These are phyloP conservation scores for Diadumene lineata DNA, from an alignment of 92 coral and sea anemone genomes.

Conservation along the genomic window DNA sequence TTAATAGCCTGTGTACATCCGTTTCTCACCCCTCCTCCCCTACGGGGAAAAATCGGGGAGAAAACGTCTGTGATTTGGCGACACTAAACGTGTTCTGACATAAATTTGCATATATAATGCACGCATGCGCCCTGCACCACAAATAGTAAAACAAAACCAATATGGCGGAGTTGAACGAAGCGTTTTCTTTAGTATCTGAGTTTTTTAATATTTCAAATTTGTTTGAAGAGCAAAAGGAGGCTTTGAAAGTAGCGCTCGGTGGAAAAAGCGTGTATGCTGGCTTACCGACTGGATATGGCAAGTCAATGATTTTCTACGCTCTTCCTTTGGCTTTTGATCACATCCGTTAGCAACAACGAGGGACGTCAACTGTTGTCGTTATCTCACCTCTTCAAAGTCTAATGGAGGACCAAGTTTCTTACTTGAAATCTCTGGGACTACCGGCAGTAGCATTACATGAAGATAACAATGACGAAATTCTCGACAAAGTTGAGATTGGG, in stretches of 20 bases:
- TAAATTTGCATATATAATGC: constrained; percentile 37
- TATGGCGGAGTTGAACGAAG: constrained; percentile 41
- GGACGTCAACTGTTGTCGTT: constrained; percentile 48
- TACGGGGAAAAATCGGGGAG: no score
- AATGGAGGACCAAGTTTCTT: no score
- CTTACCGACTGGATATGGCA: no score
- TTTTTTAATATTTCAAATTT: constrained; percentile 58
- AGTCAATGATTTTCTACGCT: no score
- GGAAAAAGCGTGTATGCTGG: constrained; percentile 61
- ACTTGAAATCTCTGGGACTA: constrained; percentile 42
- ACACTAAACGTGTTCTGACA: constrained; percentile 28
- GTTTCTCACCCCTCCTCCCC: no score
- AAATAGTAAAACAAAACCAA: constrained; percentile 4
- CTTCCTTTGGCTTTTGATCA: constrained; percentile 54
- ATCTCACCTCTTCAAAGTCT: constrained; percentile 61
- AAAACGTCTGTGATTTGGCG: no score
- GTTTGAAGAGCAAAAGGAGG: constrained; percentile 52
- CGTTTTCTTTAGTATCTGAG: constrained; percentile 28
- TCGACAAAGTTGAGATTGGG: no score
- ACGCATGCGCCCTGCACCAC: constrained; percentile 14
- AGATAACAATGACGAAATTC: no score
- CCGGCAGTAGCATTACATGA: constrained; percentile 65
- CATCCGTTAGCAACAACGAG: constrained; percentile 46
- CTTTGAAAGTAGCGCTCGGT: constrained; percentile 45
- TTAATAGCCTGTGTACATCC: no score